Percentiles rank a stretch among this genome's conserved stretches.
Evolutionary conservation across 2,113 vertebrate genomes (phyloP).

Genomic region (Pampusana beccarii): DNA sequence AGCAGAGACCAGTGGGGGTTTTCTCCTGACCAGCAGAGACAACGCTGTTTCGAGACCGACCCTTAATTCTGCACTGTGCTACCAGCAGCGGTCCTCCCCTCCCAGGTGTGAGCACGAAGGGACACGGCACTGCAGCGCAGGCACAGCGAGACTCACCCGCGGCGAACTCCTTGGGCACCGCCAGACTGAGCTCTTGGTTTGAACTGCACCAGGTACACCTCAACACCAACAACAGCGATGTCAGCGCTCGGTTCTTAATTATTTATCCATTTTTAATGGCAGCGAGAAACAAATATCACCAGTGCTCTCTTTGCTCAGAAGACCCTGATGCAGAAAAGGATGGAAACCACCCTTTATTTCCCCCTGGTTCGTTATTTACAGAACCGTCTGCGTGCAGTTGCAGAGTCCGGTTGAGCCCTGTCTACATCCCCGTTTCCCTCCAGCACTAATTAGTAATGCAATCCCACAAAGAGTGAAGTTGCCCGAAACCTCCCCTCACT

Average conservation of each 20-base stretch:
- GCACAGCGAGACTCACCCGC: background rate
- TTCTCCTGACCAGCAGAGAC: background rate
- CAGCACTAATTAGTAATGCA: conserved; percentile 90
- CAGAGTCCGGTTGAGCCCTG: conserved; percentile 52
- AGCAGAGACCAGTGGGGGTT: background rate
- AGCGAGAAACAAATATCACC: background rate
- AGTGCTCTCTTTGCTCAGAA: background rate
- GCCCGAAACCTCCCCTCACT: conserved; percentile 84
- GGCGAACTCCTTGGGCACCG: background rate
- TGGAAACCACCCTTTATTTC: background rate
- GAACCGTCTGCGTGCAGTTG: conserved; percentile 20
- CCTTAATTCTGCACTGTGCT: rapidly evolving
- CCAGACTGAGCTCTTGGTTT: rapidly evolving
- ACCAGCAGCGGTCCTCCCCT: rapidly evolving
- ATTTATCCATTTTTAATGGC: background rate
- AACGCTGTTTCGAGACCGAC: rapidly evolving
- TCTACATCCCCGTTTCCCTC: conserved; percentile 50
- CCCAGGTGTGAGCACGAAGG: rapidly evolving
- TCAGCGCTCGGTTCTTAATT: background rate
- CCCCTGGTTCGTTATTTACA: background rate
- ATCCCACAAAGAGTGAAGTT: conserved; percentile 88
- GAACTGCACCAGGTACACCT: background rate
- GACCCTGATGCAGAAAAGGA: background rate
- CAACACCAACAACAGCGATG: background rate
- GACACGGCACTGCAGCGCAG: background rate